Evolutionary conservation across 2,113 vertebrate species (phyloP).

Genomic region (Gracilinanus agilis): DNA sequence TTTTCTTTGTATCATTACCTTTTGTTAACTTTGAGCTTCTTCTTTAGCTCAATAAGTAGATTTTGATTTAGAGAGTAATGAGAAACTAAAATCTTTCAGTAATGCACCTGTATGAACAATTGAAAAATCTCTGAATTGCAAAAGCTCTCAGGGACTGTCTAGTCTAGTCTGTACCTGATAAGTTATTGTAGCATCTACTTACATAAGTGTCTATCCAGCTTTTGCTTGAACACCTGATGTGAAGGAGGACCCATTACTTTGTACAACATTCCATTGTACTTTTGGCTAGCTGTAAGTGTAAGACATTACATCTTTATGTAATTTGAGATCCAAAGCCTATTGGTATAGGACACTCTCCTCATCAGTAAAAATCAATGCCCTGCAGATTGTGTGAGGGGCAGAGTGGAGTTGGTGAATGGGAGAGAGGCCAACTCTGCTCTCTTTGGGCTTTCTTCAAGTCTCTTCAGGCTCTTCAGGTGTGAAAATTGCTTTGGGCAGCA

Average conservation of each 20-base stretch:
- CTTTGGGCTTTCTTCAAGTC: neutral
- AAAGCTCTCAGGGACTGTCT: neutral
- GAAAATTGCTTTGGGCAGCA: neutral
- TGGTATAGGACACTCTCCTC: neutral
- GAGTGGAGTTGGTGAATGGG: neutral
- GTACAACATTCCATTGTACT: neutral
- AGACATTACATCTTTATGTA: neutral
- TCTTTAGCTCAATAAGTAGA: conserved; percentile 22
- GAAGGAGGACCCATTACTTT: neutral
- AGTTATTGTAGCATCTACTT: too few relatives aligned
- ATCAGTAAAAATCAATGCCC: neutral
- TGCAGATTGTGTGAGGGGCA: neutral
- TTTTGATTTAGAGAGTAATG: conserved; percentile 39
- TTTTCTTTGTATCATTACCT: conserved; percentile 7
- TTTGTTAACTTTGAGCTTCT: neutral
- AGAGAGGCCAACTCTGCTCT: neutral
- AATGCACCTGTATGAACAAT: conserved; percentile 19
- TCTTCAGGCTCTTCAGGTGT: neutral
- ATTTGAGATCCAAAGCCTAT: neutral
- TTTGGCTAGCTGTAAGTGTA: neutral
- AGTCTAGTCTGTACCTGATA: neutral
- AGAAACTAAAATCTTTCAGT: conserved; percentile 44
- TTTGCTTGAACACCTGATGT: neutral
- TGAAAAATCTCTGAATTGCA: neutral
- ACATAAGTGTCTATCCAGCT: too few relatives aligned